Evolutionary conservation across 2,113 vertebrate genomes (phyloP), one percentile per base, ranked within the genome.

Genomic region (Acanthisitta chloris): DNA sequence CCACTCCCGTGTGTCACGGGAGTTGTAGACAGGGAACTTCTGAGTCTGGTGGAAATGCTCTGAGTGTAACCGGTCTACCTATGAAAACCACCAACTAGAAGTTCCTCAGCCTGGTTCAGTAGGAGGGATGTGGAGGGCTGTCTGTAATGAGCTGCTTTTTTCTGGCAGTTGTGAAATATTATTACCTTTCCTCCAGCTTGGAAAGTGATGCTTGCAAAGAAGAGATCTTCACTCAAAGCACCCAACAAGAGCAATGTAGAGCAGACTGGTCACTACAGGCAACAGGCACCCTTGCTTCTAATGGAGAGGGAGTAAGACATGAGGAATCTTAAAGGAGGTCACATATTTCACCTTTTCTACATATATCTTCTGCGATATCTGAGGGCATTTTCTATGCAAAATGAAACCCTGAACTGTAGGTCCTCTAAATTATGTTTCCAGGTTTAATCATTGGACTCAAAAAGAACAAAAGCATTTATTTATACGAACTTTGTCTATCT

Each of bases 1-100:
- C 55, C 24, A 12, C 15, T 61, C 7, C 10, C 4, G 28, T 12
- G 0, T 64, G 51, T 31, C 3, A 0, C 57, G 29, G 57, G 20
- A 46, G 16, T 25, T 36, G 23, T 40, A 57, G 64, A 23, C 10
- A 65, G 13, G 19, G 28, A 48, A 33, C 42, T 51, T 77, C 62
- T 49, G 58, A 57, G 34, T 11, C 43, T 46, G 67, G 23, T 43
- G 70, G 54, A 73, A 93, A 51, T 29, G 52, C 21, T 81, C 43
- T 62, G 24, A 9, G 6, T 64, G 15, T 43, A 57, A 45, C 31
- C 45, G 2, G 0, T 25, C 46, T n/a, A 6, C 18, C 16, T 43
- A 18, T 42, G 43, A 40, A 87, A 88, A 43, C 24, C 40, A 51
- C 21, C 43, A 69, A 1, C 45, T 28, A 12, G 25, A 72, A 69